Base-by-base conservation (phyloP, 2,113 vertebrate species). In the Petrocephalus microphthalmus region DNA sequence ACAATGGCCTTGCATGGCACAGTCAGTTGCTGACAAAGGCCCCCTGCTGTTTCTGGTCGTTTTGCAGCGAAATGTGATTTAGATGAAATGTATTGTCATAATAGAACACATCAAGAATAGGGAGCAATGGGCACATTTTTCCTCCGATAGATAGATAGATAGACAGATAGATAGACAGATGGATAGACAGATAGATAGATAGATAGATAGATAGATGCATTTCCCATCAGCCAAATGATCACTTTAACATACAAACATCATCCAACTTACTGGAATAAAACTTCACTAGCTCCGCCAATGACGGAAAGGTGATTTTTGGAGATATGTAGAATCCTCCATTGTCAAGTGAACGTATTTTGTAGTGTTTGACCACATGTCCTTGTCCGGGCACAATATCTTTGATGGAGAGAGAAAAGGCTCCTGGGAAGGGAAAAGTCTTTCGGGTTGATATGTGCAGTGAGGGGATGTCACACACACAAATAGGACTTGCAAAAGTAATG, bases 321-420 rank as follows among this genome's bases (percentile, higher is more conserved):
- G 97, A 97, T 94, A 99, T 99, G 93, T 98, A 99, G 90, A 92
- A 99, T 1, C 98, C 97, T 0, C 97, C 98, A 0, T 94, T 94
- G 5, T 98, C 97, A 91, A 98, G 91, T 60, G 92, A 92, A 45
- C 97, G 96, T 92, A 99, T 98, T 95, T 98, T 97, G 94, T 99
- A 99, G 95, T 99, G 98, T 91, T 99, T 99, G 90, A 99, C 92
- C 71, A 96, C 33, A 74, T 98, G 97, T 45, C 96, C 96, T 0
- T 94, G 93, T 0, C 94, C 92, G 0, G 25, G 0, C 0, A 90
- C 83, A 0, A 29, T 33, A 33, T 99, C 98, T 91, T 96, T 96
- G 92, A 99, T 88, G 0, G 98, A 98, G 92, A 99, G 94, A 0
- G 98, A 98, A 82, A 96, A 98, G 53, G 97, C 93, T 22, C 95